phyloP scores from a whole-genome alignment of 2,797 vertebrate species.

The Pangasius sanitwongsei region DNA sequence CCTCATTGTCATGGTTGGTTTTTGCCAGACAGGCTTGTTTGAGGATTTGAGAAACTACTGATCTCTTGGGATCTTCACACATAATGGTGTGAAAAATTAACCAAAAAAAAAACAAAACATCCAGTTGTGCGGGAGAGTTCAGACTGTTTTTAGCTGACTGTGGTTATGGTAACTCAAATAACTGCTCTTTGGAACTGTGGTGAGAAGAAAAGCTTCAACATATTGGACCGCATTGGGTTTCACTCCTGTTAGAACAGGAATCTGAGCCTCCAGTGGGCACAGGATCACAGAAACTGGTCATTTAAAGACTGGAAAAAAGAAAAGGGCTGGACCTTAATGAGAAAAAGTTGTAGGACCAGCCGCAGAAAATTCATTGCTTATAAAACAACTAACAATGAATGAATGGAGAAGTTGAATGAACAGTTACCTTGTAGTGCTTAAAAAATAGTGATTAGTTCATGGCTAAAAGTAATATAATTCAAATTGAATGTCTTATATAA shows the following conservation, averaged over 20 bases:
- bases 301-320: too few relatives aligned
- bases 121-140: neutral
- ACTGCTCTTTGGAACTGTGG: neutral
- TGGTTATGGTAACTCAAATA: neutral
- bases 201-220: neutral
- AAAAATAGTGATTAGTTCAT: neutral
- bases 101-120: too few relatives aligned
- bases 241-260: neutral
- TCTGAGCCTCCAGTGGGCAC: too few relatives aligned
- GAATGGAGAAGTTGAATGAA: neutral
- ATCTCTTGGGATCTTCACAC: neutral
- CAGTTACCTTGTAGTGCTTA: neutral
- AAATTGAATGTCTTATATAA: neutral
- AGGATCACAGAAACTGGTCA: too few relatives aligned
- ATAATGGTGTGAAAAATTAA: neutral
- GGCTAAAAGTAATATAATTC: neutral
- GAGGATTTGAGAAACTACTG: neutral
- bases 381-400: neutral
- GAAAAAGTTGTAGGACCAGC: too few relatives aligned
- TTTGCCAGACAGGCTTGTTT: neutral
- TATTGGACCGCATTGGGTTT: neutral
- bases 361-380: neutral
- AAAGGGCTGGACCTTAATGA: too few relatives aligned
- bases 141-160: neutral
- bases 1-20: neutral